Evolutionary conservation across 2,888 invertebrate species (phyloP), one percentile per base, ranked within the genome.

Genomic region (Trichogramma evanescens): DNA sequence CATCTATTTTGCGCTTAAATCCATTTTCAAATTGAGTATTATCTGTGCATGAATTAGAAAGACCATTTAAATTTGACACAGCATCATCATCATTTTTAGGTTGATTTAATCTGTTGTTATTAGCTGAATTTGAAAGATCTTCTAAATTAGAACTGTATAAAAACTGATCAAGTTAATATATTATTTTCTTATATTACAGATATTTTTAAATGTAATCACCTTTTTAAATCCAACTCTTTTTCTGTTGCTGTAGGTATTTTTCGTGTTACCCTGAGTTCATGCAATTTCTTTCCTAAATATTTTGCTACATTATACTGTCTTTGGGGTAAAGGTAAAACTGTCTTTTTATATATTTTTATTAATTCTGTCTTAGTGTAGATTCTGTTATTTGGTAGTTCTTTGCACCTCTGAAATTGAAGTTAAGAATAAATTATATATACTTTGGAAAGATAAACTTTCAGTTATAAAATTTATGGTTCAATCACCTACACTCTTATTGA

Each of bases 251-350:
- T 52, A 26, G 67, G 54, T 50, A 70, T 64, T 10, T 60, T 65
- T 44, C 62, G 67, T 7, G 62, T 61, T 8, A 58, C 40, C 57
- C 70, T 63, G 4, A 70, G 64, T 43, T 65, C 60, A 46, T 59
- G 64, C 50, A 72, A 64, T 59, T 64, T 69, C 54, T 64, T 68
- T 2, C 69, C 69, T 56, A 72, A 63, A 56, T 57, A 41, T 56
- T 63, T 64, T 4, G 62, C 40, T 8, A 67, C 65, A 51, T 65
- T 63, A 46, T 58, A 66, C 54, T 61, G 64, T 56, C 75, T 68
- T 63, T 72, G 75, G 4, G 76, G 72, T 54, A 75, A 59, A 1
- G 76, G 76, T 59, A 75, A 64, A 6, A 72, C 75, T 7, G 76
- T 65, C 49, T 70, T 67, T 53, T 68, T 71, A 56, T 69, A 75